These are phyloP conservation scores for Atrichornis clamosus DNA, from an alignment of 2,113 vertebrate species.

Conservation along the genomic window DNA sequence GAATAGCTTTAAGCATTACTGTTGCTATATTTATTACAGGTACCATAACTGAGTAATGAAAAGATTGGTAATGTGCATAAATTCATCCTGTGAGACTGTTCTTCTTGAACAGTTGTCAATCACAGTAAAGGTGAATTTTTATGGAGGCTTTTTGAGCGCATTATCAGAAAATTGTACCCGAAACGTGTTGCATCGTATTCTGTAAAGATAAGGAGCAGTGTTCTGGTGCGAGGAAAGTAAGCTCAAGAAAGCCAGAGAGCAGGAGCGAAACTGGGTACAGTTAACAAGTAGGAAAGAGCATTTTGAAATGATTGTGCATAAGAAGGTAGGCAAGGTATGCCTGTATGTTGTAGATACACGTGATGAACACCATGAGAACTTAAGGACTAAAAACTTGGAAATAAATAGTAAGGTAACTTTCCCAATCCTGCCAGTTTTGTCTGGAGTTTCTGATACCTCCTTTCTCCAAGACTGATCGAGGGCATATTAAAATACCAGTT, in stretches of 20 bases:
- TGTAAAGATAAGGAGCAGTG: not conserved
- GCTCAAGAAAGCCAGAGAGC: not conserved
- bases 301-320: not conserved
- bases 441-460: not conserved
- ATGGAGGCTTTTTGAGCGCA: not conserved
- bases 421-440: not conserved
- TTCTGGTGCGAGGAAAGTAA: not conserved
- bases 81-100: constrained; percentile 22
- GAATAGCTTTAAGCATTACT: not conserved
- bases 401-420: not conserved
- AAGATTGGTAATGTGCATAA: constrained; percentile 28
- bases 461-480: not conserved
- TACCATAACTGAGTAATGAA: constrained; percentile 34
- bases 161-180: not conserved
- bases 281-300: not conserved
- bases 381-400: not conserved
- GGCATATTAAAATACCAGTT: not conserved
- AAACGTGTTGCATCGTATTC: not conserved
- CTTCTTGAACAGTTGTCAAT: not conserved
- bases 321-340: not conserved
- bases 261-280: not conserved
- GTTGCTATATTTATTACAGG: constrained; percentile 12
- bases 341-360: not conserved
- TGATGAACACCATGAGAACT: not conserved
- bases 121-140: constrained; percentile 2